Base-by-base conservation (phyloP, 2,888 invertebrate species). In the Mongoloraphidia duomilia region DNA sequence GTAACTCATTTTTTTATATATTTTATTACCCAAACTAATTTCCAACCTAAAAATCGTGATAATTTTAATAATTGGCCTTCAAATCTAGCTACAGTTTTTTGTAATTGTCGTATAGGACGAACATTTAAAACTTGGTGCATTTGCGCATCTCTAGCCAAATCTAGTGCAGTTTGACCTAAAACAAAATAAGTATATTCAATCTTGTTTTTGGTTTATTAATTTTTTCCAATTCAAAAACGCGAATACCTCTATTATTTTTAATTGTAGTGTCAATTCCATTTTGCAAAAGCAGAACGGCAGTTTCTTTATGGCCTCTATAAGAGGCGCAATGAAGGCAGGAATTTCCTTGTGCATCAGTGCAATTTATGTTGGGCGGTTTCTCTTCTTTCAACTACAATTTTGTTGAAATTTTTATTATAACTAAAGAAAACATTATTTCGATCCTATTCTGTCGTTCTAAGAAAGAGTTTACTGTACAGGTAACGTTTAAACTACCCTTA, bases 261-360 rank as follows among this genome's bases (percentile, higher is more conserved):
- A 79, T 66, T 1, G 72, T 71, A 26, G 79, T 74, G 57, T 80
- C 76, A 5, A 80, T 74, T 6, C 82, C 81, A 59, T 79, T 78
- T 63, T 82, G 80, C 42, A 82, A 64, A 8, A 82, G 63, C 4
- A 79, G 60, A 3, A 81, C 76, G 0, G 80, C 81, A 8, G 76
- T 70, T 47, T 77, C 71, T 41, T 77, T 75, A 58, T 80, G 79
- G 0, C 79, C 80, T 11, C 80, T 62, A 59, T 80, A 79, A 1
- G 82, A 75, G 1, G 78, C 79, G 58, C 77, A 76, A 60, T 82
- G 82, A 2, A 82, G 65, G 36, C 79, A 75, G 1, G 80, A 76
- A 65, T 82, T 82, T 45, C 81, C 81, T 57, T 74, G 76, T 1
- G 68, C 65, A 60, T 82, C 82, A 46, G 73, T 70, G 57, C 78